A percentile compares a stretch with the other conserved stretches of the same genome.
These are phyloP conservation scores for Microtus montanus DNA, from an alignment of 2,113 vertebrate genomes.

Conservation along the genomic window DNA sequence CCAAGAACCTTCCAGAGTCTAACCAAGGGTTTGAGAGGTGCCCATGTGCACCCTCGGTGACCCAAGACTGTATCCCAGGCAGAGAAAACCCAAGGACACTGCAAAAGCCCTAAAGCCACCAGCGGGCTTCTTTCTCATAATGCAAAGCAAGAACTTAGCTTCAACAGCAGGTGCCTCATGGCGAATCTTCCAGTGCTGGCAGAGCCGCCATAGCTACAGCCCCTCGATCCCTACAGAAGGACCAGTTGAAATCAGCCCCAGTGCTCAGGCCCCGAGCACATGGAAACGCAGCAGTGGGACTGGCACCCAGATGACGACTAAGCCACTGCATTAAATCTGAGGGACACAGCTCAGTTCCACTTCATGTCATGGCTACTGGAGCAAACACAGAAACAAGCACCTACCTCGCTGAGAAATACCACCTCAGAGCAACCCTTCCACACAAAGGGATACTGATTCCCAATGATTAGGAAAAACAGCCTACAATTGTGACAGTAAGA, in stretches of 20 bases:
- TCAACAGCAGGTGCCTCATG: too few relatives aligned
- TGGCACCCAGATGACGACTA: not conserved
- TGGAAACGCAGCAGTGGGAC: accelerated
- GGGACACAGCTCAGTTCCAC: not conserved
- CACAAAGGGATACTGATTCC: not conserved
- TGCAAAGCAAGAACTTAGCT: not conserved
- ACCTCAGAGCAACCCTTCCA: too few relatives aligned
- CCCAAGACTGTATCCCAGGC: not conserved
- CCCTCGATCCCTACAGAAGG: not conserved
- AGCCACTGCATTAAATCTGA: too few relatives aligned
- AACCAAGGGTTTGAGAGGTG: not conserved
- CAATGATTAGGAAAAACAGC: not conserved
- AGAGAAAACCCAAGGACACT: not conserved
- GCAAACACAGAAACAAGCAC: not conserved
- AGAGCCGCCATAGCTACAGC: not conserved
- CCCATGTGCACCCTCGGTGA: not conserved
- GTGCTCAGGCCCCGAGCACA: not conserved
- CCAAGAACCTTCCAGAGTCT: not conserved
- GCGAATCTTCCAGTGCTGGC: too few relatives aligned
- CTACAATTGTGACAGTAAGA: not conserved
- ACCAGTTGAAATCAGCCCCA: not conserved
- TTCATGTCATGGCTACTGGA: not conserved
- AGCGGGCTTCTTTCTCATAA: not conserved
- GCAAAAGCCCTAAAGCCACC: not conserved
- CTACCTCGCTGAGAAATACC: not conserved